Conservation (phyloP, 1,140 invertebrate species). For the Tenebrio molitor region DNA sequence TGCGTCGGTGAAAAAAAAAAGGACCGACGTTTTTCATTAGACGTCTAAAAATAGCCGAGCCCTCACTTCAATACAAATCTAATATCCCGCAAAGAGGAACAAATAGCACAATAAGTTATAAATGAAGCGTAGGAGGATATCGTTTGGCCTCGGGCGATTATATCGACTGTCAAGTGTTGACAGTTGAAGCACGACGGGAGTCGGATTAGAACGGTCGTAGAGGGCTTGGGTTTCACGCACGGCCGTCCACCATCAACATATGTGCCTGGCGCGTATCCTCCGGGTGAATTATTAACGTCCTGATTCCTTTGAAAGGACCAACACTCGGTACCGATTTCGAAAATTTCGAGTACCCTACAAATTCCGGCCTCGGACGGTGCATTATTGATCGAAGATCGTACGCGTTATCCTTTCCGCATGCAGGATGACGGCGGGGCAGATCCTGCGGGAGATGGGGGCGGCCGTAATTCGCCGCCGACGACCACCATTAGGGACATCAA, state of each 20-base stretch:
- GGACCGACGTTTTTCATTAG: neutral
- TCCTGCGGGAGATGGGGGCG: slow-evolving; percentile 34
- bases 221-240: slow-evolving; percentile 52
- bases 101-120: slow-evolving; percentile 53
- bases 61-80: slow-evolving; percentile 25
- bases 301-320: slow-evolving; percentile 13
- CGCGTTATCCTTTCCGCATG: neutral
- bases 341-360: slow-evolving; percentile 1
- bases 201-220: slow-evolving; percentile 49
- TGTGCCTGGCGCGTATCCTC: slow-evolving; percentile 27
- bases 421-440: neutral
- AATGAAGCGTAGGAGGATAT: slow-evolving; percentile 54
- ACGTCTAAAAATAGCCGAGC: neutral
- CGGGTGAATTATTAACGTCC: slow-evolving; percentile 25
- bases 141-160: slow-evolving; percentile 52
- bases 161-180: slow-evolving; percentile 58
- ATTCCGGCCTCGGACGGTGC: no score
- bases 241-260: slow-evolving; percentile 50
- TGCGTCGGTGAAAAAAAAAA: no score
- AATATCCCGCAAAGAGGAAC: slow-evolving; percentile 53
- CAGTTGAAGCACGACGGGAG: slow-evolving; percentile 55
- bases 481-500: slow-evolving; percentile 44
- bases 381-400: slow-evolving; percentile 19
- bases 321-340: neutral
- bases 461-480: slow-evolving; percentile 32